Evolutionary conservation across 2,113 vertebrate genomes (phyloP).

Genomic region (Macrotus californicus): DNA sequence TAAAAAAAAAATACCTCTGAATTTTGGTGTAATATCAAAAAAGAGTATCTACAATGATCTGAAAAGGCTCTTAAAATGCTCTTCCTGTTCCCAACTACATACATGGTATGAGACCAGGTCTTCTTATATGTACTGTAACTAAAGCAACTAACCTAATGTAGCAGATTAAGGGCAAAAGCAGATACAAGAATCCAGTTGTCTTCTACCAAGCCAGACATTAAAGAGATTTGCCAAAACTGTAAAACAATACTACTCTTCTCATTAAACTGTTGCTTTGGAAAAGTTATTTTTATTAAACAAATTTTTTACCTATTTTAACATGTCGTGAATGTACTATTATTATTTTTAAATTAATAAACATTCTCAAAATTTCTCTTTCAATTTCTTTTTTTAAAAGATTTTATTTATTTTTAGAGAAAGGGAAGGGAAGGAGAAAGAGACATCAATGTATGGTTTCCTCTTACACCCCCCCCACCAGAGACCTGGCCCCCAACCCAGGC

Average conservation of each 20-base stretch:
- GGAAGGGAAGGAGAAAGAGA: too few species aligned
- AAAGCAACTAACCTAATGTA: neutral
- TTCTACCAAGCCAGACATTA: too few species aligned
- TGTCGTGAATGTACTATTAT: neutral
- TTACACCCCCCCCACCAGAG: too few species aligned
- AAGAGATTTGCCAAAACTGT: too few species aligned
- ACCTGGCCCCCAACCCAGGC: too few species aligned
- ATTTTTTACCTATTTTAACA: neutral
- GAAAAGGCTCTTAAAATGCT: slow-evolving; percentile 36
- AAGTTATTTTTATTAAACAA: slow-evolving; percentile 10
- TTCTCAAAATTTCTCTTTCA: neutral
- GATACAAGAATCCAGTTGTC: neutral
- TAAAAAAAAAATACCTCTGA: slow-evolving; percentile 1
- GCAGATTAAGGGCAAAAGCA: neutral
- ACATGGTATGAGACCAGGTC: neutral
- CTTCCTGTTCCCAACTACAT: neutral
- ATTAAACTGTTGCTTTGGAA: neutral
- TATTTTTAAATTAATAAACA: slow-evolving; percentile 1
- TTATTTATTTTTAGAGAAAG: too few species aligned
- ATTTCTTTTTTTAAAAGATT: neutral
- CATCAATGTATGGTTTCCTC: too few species aligned
- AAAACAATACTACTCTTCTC: neutral
- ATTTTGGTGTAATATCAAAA: neutral
- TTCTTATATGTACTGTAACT: neutral
- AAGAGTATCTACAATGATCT: slow-evolving; percentile 23